Percentiles rank a stretch among this genome's conserved stretches.
These are phyloP conservation scores for Caenorhabditis briggsae DNA, from an alignment of 1,140 invertebrate genomes.

Conservation along the genomic window DNA sequence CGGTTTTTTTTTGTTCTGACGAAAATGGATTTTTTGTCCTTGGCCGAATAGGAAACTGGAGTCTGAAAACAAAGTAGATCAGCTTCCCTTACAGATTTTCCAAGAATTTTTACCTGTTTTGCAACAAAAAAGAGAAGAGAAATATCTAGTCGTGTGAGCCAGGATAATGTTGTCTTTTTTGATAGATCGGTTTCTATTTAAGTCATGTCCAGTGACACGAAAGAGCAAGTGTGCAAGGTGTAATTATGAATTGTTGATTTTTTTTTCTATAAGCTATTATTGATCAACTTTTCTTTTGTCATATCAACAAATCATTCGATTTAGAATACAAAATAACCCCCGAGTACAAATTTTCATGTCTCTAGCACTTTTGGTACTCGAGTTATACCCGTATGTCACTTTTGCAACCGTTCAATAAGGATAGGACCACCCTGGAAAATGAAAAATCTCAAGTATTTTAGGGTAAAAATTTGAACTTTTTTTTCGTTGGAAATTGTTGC, in stretches of 20 bases:
- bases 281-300: no score
- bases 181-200: neutral
- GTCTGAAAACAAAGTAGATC: neutral
- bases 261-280: neutral
- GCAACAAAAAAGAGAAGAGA: neutral
- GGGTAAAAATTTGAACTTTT: no score
- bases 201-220: neutral
- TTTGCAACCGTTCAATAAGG: no score
- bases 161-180: neutral
- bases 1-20: constrained; percentile 12
- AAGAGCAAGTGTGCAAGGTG: neutral
- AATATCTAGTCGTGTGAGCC: neutral
- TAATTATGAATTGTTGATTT: neutral
- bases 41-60: neutral
- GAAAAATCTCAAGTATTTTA: no score
- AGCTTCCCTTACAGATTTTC: neutral
- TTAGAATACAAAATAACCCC: no score
- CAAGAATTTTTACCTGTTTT: neutral
- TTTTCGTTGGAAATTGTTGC: no score
- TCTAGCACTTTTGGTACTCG: no score
- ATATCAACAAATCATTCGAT: no score
- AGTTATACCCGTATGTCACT: no score
- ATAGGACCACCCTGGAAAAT: no score
- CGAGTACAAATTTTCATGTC: no score
- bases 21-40: constrained; percentile 12